Evolutionary conservation across 2,797 vertebrate species (phyloP).

Genomic region (Hybognathus amarus): DNA sequence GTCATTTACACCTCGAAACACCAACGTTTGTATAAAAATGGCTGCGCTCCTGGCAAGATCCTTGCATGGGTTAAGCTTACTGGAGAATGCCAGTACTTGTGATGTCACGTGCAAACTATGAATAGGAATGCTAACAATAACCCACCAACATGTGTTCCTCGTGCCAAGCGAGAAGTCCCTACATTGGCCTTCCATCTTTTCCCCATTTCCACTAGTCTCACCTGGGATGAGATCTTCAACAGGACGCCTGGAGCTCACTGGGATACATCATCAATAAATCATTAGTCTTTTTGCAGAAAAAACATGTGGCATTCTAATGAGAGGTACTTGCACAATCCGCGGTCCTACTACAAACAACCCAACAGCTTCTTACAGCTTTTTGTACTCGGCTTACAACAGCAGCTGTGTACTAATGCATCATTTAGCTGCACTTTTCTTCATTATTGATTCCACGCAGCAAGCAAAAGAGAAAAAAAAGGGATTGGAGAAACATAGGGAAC

Average conservation of each 20-base stretch:
- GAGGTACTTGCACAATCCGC: slow-evolving; percentile 25
- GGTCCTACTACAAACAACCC: slow-evolving; percentile 38
- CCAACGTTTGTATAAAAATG: too few species aligned
- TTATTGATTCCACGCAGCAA: slow-evolving; percentile 29
- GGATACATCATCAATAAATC: slow-evolving; percentile 75
- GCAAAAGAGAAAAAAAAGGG: not conserved
- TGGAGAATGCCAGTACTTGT: too few species aligned
- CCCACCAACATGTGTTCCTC: not conserved
- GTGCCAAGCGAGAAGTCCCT: not conserved
- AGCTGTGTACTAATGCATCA: slow-evolving; percentile 13
- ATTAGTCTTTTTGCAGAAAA: slow-evolving; percentile 69
- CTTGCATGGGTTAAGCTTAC: too few species aligned
- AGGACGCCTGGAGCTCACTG: slow-evolving; percentile 63
- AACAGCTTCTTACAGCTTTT: slow-evolving; percentile 30
- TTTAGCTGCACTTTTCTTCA: slow-evolving; percentile 14
- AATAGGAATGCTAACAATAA: not conserved
- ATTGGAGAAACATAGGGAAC: not conserved
- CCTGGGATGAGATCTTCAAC: slow-evolving; percentile 69
- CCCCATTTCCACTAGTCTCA: slow-evolving; percentile 56
- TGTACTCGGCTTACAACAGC: slow-evolving; percentile 3
- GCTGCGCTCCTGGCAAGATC: too few species aligned
- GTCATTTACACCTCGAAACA: too few species aligned
- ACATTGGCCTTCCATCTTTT: slow-evolving; percentile 33
- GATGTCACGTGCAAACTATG: too few species aligned
- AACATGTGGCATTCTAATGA: slow-evolving; percentile 68